A percentile compares a stretch with the other conserved stretches of the same genome.
These are phyloP conservation scores for Petaurus breviceps DNA, from an alignment of 2,113 vertebrate genomes.

Conservation along the genomic window DNA sequence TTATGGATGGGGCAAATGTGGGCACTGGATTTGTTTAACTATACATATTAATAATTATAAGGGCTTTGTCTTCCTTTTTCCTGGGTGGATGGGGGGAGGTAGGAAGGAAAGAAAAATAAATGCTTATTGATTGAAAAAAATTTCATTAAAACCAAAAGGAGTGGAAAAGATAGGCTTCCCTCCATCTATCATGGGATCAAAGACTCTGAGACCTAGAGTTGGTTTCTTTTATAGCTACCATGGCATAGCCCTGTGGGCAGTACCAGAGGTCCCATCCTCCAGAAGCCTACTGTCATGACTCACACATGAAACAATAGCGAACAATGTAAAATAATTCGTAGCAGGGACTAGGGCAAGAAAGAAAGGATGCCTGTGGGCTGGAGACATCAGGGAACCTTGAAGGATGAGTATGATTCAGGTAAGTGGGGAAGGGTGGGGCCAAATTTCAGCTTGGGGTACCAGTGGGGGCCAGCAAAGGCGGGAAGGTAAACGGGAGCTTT, in stretches of 20 bases:
- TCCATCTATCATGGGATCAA: background rate
- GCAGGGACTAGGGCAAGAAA: background rate
- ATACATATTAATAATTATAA: background rate
- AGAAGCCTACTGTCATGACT: background rate
- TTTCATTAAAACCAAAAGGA: background rate
- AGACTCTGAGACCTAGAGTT: background rate
- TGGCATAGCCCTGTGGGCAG: background rate
- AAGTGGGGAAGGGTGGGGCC: background rate
- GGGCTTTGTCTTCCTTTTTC: background rate
- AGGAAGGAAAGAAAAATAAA: background rate
- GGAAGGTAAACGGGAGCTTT: background rate
- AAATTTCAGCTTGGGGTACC: background rate
- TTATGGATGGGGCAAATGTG: background rate
- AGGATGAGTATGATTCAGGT: background rate
- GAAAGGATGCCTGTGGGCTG: background rate
- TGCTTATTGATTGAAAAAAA: background rate
- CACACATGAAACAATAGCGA: background rate
- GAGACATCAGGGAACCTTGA: background rate
- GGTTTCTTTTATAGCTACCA: background rate
- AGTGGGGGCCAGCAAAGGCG: background rate
- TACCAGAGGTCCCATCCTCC: background rate
- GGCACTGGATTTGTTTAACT: background rate
- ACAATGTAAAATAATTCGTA: background rate
- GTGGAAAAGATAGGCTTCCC: background rate
- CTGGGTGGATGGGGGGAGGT: background rate